Percentiles rank a stretch among this genome's conserved stretches.
phyloP scores from a whole-genome alignment of 2,113 vertebrate species.

The Mola mola region DNA sequence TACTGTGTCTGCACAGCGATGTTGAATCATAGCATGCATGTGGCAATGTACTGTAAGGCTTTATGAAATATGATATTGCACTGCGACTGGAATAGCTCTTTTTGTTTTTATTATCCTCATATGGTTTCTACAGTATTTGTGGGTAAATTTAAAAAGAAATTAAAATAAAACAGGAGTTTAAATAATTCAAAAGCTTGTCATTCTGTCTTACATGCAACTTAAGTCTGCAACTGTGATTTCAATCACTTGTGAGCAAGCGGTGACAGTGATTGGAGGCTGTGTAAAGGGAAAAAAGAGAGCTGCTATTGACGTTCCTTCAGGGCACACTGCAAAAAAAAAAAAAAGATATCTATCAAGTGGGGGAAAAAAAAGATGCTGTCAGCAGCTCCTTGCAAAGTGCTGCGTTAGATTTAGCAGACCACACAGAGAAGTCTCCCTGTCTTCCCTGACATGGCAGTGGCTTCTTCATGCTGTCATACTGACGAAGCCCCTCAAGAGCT shows the following conservation, averaged over 20 bases:
- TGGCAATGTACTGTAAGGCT: slow-evolving; percentile 58
- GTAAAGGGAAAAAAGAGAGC: slow-evolving; percentile 3
- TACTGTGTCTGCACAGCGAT: slow-evolving; percentile 61
- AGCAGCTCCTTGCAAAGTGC: slow-evolving; percentile 43
- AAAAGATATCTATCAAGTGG: slow-evolving; percentile 32
- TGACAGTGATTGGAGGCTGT: slow-evolving; percentile 36
- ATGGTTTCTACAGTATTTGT: slow-evolving; percentile 75
- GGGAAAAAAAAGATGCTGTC: slow-evolving; percentile 36
- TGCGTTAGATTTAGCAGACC: slow-evolving; percentile 38
- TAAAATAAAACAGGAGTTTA: slow-evolving; percentile 60
- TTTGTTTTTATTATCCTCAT: slow-evolving; percentile 49
- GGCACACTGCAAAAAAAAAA: slow-evolving; percentile 8
- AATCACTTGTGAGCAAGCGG: slow-evolving; percentile 3
- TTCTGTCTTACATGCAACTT: neutral
- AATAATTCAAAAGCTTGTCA: slow-evolving; percentile 12
- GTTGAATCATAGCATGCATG: slow-evolving; percentile 63
- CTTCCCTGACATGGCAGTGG: slow-evolving; percentile 26
- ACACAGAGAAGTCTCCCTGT: slow-evolving; percentile 15
- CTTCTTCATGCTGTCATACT: slow-evolving; percentile 30
- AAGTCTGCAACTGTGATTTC: slow-evolving; percentile 19
- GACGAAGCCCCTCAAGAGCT: slow-evolving; percentile 8
- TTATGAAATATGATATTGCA: slow-evolving; percentile 49
- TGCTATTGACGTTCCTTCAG: slow-evolving; percentile 48
- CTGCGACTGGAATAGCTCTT: slow-evolving; percentile 48
- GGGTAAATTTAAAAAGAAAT: slow-evolving; percentile 35